These are phyloP conservation scores for Scaptomyza flava DNA, from an alignment of 2,888 invertebrate genomes.

Conservation along the genomic window DNA sequence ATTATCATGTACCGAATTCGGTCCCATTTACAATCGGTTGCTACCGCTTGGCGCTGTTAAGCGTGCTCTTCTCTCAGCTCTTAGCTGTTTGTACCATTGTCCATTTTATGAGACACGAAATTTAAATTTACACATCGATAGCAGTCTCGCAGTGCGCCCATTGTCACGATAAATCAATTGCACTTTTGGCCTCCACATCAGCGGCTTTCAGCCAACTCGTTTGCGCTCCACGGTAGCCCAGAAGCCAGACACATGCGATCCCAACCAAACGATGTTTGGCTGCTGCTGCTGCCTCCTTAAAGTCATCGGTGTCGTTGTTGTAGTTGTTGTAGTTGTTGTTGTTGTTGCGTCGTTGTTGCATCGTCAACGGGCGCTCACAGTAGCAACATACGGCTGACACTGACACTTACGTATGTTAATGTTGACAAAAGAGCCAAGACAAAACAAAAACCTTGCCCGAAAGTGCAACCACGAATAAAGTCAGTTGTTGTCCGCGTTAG, in stretches of 20 bases:
- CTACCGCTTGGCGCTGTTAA: conserved; percentile 17
- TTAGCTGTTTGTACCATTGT: conserved; percentile 43
- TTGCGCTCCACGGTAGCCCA: conserved; percentile 31
- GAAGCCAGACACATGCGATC: conserved; percentile 35
- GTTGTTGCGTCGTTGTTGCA: conserved; percentile 4
- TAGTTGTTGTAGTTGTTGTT: not conserved
- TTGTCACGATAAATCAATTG: conserved; percentile 82
- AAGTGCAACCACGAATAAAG: conserved; percentile 35
- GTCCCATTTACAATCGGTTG: conserved; percentile 49
- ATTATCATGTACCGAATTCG: conserved; percentile 42
- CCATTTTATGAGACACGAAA: conserved; percentile 73
- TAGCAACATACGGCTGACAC: conserved; percentile 79
- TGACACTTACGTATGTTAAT: conserved; percentile 83
- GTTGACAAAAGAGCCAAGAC: conserved; percentile 76
- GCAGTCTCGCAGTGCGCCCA: conserved; percentile 60
- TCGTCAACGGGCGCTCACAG: conserved; percentile 51
- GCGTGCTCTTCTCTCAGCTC: not conserved
- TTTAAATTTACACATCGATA: conserved; percentile 74
- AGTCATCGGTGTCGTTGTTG: conserved; percentile 15
- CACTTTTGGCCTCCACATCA: conserved; percentile 65
- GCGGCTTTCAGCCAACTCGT: conserved; percentile 24
- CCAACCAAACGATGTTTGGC: conserved; percentile 24
- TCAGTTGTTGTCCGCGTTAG: not conserved
- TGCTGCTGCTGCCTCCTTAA: conserved; percentile 25
- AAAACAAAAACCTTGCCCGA: conserved; percentile 38